Conservation (phyloP, 2,797 vertebrate genomes). For the Scolopax rusticola region DNA sequence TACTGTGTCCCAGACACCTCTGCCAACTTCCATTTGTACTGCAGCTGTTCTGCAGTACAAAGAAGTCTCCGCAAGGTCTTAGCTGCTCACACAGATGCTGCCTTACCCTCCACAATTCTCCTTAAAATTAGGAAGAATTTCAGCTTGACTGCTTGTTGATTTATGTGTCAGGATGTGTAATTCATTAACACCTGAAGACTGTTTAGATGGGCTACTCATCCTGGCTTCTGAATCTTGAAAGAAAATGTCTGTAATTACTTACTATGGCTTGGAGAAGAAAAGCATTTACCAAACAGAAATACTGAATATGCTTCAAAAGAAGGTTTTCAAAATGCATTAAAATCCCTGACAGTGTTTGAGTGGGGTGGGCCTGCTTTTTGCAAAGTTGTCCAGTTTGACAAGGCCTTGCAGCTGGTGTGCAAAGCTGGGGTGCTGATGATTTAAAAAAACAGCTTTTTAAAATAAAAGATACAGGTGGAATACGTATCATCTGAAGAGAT, state of each 20-base stretch:
- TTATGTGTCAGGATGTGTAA: neutral
- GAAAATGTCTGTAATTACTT: neutral
- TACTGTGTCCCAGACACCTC: neutral
- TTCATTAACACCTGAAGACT: neutral
- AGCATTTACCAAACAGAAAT: neutral
- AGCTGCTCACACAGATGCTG: neutral
- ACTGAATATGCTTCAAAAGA: neutral
- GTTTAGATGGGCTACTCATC: neutral
- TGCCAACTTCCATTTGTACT: neutral
- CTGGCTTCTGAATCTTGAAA: neutral
- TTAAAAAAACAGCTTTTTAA: neutral
- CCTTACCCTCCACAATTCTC: neutral
- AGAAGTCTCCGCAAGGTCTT: neutral
- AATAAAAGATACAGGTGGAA: neutral
- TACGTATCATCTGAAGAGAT: neutral
- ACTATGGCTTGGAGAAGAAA: neutral
- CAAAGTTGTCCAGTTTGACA: neutral
- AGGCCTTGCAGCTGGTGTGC: neutral
- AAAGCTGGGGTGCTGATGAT: neutral
- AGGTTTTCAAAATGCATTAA: neutral
- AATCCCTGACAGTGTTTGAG: neutral
- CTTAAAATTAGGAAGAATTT: neutral
- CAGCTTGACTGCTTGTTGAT: rapidly evolving
- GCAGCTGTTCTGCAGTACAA: neutral
- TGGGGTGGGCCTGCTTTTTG: neutral